A percentile compares a stretch with the other conserved stretches of the same genome.
Conservation (phyloP, 2,797 vertebrate species). For the Argentina silus region DNA sequence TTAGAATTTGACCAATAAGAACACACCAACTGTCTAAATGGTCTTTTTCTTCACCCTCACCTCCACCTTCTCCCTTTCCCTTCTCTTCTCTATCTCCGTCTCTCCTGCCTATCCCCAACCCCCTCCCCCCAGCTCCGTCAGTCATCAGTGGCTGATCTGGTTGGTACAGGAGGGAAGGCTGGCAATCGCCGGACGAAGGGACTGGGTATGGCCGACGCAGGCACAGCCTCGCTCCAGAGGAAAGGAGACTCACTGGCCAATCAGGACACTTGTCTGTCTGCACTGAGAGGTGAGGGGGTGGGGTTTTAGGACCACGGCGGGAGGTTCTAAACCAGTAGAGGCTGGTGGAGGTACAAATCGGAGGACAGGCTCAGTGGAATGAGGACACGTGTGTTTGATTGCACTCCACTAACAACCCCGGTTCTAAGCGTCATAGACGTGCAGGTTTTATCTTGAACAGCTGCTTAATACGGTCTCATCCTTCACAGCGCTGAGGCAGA, state of each 20-base stretch:
- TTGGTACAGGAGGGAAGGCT: constrained; percentile 75
- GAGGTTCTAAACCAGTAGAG: too few species aligned
- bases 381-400: too few species aligned
- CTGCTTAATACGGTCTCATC: neutral
- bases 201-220: constrained; percentile 65
- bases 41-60: neutral
- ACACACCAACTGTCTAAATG: too few species aligned
- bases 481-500: constrained; percentile 78
- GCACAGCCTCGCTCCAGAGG: constrained; percentile 65
- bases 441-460: too few species aligned
- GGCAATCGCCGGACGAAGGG: constrained; percentile 73
- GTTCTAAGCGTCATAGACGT: too few species aligned
- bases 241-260: constrained; percentile 86
- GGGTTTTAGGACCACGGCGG: neutral
- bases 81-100: neutral
- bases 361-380: too few species aligned
- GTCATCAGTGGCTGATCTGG: constrained; percentile 56
- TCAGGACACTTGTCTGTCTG: constrained; percentile 80
- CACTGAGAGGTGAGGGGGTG: constrained; percentile 78
- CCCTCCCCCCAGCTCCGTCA: constrained; percentile 71
- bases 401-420: too few species aligned
- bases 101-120: too few species aligned
- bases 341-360: too few species aligned
- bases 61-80: too few species aligned
- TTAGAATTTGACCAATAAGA: too few species aligned